Evolutionary conservation across 2,888 invertebrate species (phyloP).

Genomic region (Eueremaeus valkanovi): DNA sequence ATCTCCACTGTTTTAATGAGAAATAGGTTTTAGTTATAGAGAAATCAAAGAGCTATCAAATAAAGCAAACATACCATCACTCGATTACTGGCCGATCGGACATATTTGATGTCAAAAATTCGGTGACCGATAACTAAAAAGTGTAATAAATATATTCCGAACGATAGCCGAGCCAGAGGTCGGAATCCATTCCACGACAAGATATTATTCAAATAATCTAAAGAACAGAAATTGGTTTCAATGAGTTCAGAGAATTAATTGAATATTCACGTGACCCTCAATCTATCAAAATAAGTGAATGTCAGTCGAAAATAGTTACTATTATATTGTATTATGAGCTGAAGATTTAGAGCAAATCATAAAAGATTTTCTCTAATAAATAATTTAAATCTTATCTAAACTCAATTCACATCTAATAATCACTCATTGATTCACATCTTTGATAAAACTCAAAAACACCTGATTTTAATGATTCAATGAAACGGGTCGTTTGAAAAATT

Average conservation of each 20-base stretch:
- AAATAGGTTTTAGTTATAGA: not conserved
- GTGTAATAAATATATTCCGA: slow-evolving; percentile 13
- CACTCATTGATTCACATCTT: no score
- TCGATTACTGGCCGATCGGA: not conserved
- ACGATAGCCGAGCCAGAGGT: not conserved
- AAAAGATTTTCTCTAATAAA: no score
- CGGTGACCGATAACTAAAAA: not conserved
- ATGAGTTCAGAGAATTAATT: not conserved
- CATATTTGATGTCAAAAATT: not conserved
- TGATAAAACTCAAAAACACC: not conserved
- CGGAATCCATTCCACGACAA: slow-evolving; percentile 3
- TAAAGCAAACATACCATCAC: not conserved
- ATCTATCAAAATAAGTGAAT: not conserved
- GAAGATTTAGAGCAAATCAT: no score
- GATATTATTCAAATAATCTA: not conserved
- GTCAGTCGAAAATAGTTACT: not conserved
- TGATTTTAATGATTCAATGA: no score
- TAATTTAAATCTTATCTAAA: no score
- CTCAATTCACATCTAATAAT: no score
- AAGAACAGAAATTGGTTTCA: no score
- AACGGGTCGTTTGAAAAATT: not conserved
- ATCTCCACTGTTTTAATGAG: not conserved
- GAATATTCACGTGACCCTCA: not conserved
- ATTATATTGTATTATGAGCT: no score
- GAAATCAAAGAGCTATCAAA: not conserved